phyloP scores from a whole-genome alignment of 2,797 vertebrate genomes.

The Halcyon badia region DNA sequence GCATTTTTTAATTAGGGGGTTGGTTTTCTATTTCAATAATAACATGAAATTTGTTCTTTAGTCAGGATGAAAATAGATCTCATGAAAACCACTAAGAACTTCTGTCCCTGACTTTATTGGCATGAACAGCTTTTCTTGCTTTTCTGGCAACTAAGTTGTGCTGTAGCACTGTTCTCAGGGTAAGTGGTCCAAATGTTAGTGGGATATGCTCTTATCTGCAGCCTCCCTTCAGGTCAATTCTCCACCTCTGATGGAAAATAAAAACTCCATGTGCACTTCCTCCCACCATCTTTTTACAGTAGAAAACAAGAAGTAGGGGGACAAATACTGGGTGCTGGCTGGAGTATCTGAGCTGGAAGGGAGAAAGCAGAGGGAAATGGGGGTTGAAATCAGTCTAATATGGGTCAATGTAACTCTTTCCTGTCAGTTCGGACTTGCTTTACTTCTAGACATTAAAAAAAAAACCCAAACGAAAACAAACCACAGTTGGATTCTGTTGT shows the following conservation, averaged over 20 bases:
- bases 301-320: background rate
- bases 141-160: background rate
- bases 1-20: background rate
- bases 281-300: background rate
- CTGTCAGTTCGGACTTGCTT: background rate
- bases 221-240: background rate
- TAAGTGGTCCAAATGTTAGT: background rate
- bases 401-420: background rate
- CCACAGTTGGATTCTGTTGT: background rate
- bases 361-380: background rate
- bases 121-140: background rate
- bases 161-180: background rate
- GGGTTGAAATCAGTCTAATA: background rate
- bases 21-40: background rate
- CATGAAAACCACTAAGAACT: background rate
- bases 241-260: background rate
- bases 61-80: background rate
- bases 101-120: background rate
- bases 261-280: background rate
- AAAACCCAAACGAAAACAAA: too few relatives aligned
- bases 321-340: background rate
- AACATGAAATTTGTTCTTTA: background rate
- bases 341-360: background rate
- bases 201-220: background rate
- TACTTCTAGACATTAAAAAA: background rate